Conservation (phyloP, 2,888 invertebrate species). For the Cynaeus angustus region DNA sequence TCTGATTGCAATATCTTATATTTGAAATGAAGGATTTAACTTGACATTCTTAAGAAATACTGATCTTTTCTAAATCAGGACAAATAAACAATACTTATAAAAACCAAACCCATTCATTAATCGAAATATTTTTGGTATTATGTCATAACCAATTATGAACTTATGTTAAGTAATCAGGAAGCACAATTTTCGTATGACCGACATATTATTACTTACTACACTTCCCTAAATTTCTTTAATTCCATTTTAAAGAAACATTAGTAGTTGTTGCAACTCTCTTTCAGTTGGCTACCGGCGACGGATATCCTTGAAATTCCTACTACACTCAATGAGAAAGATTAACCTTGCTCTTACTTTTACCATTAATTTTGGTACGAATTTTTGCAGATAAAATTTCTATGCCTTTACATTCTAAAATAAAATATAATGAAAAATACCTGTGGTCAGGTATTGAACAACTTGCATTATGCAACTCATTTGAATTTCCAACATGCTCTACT, state of each 20-base stretch:
- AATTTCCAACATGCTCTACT: constrained; percentile 42
- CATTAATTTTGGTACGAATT: constrained; percentile 21
- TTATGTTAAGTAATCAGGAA: no score
- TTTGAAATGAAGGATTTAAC: no score
- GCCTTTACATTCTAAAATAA: constrained; percentile 9
- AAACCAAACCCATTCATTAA: no score
- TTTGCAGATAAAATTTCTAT: not conserved
- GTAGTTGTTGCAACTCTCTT: constrained; percentile 9
- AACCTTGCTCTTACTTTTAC: constrained; percentile 48
- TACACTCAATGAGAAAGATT: constrained; percentile 8
- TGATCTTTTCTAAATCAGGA: no score
- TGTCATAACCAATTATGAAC: no score
- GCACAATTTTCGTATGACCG: no score
- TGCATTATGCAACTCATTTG: constrained; percentile 38
- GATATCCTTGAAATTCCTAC: constrained; percentile 33
- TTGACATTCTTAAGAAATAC: no score
- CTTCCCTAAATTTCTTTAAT: not conserved
- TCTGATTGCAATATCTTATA: no score
- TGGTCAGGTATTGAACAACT: constrained; percentile 7
- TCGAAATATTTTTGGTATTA: no score
- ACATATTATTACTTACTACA: no score
- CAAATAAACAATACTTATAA: no score
- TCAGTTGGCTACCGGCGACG: constrained; percentile 13
- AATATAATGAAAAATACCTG: constrained; percentile 6
- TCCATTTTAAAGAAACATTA: constrained; percentile 1